phyloP scores from a whole-genome alignment of 1,140 invertebrate species.

The Varroa destructor region DNA sequence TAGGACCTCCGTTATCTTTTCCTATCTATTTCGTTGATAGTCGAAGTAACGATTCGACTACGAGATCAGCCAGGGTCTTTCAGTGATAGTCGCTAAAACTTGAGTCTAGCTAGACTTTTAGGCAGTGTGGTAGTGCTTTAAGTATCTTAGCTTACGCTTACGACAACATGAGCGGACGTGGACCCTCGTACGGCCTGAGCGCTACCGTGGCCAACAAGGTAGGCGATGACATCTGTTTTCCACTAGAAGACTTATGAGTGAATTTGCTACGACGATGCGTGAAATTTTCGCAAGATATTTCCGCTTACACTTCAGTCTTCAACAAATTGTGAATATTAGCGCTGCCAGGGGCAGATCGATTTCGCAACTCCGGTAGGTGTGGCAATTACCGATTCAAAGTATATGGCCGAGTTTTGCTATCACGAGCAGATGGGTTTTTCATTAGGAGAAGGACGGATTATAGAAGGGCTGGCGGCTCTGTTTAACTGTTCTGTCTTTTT shows the following conservation, averaged over 20 bases:
- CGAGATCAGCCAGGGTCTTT: too few species aligned
- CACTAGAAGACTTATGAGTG: neutral
- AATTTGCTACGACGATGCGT: neutral
- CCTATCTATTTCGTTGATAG: too few species aligned
- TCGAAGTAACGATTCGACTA: too few species aligned
- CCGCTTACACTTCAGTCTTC: neutral
- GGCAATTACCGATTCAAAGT: neutral
- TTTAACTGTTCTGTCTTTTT: too few species aligned
- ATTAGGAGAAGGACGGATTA: neutral
- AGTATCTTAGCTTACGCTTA: too few species aligned
- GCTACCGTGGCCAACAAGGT: constrained; percentile 23
- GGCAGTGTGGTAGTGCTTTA: too few species aligned
- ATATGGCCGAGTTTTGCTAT: neutral
- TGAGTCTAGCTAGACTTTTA: too few species aligned
- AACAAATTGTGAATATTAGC: neutral
- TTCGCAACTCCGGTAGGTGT: neutral
- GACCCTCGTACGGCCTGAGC: constrained; percentile 21
- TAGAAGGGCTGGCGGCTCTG: neutral
- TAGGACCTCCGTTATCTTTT: too few species aligned
- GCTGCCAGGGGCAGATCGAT: neutral
- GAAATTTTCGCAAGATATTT: neutral
- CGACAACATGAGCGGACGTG: constrained; percentile 13
- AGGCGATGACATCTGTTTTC: neutral
- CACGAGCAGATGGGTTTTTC: neutral
- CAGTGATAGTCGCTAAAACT: too few species aligned